A percentile compares a stretch with the other conserved stretches of the same genome.
These are phyloP conservation scores for Drosophila subobscura DNA, from an alignment of 1,140 invertebrate species.

Conservation along the genomic window DNA sequence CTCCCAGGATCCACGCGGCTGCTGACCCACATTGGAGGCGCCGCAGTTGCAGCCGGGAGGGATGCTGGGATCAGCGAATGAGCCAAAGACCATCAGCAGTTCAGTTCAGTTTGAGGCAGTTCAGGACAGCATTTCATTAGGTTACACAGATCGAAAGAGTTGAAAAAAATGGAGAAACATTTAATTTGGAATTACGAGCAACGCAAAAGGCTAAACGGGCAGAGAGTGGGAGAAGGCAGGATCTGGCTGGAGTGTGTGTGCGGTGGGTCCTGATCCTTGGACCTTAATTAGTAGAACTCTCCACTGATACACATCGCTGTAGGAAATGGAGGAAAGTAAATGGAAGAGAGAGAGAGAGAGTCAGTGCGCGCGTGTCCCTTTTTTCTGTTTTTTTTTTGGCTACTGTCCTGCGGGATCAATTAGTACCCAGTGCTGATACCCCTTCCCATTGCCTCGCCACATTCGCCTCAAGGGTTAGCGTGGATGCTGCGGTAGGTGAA, in stretches of 20 bases:
- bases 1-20: slow-evolving; percentile 3
- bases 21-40: slow-evolving; percentile 55
- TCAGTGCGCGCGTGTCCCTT: slow-evolving; percentile 34
- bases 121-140: slow-evolving; percentile 43
- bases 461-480: slow-evolving; percentile 58
- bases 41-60: background rate
- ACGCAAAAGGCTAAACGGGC: background rate
- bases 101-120: background rate
- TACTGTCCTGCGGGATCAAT: slow-evolving; percentile 26
- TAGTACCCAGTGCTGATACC: slow-evolving; percentile 23
- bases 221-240: background rate
- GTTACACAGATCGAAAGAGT: slow-evolving; percentile 1
- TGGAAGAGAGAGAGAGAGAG: background rate
- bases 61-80: background rate
- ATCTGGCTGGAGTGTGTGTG: slow-evolving; percentile 8
- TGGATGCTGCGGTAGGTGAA: slow-evolving; percentile 70
- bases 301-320: slow-evolving; percentile 21
- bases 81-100: slow-evolving; percentile 5
- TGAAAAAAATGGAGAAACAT: slow-evolving; percentile 3
- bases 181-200: slow-evolving; percentile 19
- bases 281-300: slow-evolving; percentile 45
- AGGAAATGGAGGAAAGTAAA: slow-evolving; percentile 16
- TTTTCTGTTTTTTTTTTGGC: slow-evolving; percentile 1
- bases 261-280: slow-evolving; percentile 39
- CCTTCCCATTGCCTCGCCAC: slow-evolving; percentile 40